phyloP scores from a whole-genome alignment of 2,113 vertebrate genomes.

The Heterocephalus glaber region DNA sequence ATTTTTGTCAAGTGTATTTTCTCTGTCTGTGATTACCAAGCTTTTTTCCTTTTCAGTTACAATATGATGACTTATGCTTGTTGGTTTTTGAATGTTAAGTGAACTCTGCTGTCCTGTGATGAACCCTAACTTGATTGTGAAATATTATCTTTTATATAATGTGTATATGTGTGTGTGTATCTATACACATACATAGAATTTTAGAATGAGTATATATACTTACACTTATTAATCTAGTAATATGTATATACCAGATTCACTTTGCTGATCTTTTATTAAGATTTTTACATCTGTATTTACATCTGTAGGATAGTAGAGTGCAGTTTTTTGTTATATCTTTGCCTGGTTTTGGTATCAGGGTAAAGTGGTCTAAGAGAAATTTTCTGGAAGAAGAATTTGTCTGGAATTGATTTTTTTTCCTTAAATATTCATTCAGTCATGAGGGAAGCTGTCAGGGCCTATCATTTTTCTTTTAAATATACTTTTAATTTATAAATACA shows the following conservation, averaged over 20 bases:
- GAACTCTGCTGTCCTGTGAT: neutral
- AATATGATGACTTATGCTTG: neutral
- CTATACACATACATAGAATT: neutral
- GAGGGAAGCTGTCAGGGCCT: neutral
- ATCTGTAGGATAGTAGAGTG: neutral
- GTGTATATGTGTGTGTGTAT: neutral
- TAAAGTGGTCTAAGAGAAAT: neutral
- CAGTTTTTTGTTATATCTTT: neutral
- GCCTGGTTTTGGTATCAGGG: neutral
- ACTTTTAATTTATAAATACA: neutral
- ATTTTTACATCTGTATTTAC: neutral
- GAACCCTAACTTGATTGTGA: neutral
- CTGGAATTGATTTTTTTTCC: neutral
- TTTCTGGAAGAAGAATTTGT: conserved; percentile 2
- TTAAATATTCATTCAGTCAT: neutral
- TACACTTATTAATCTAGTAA: neutral
- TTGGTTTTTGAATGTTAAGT: neutral
- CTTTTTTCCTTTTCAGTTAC: neutral
- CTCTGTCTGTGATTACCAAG: neutral
- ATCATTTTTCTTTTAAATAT: conserved; percentile 1
- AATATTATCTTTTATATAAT: neutral
- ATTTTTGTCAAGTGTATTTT: conserved; percentile 22
- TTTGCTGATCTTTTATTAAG: neutral
- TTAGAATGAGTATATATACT: neutral
- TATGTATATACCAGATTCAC: neutral